A percentile compares a stretch with the other conserved stretches of the same genome.
Conservation (phyloP, 2,113 vertebrate species). For the Bungarus multicinctus region DNA sequence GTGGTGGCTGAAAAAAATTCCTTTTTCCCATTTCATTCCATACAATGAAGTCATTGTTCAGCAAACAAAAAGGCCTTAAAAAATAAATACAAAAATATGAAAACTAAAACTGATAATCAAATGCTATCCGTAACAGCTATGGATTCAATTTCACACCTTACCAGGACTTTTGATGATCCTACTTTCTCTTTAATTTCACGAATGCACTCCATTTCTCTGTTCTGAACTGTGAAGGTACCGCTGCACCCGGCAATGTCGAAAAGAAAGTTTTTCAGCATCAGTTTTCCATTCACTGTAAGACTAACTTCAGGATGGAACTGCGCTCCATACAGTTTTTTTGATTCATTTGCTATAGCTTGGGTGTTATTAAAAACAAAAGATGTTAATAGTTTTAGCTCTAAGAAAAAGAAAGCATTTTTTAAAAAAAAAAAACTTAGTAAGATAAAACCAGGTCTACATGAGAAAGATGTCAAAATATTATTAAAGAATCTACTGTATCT, state of each 20-base stretch:
- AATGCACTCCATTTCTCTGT: constrained; percentile 87
- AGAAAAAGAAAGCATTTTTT: background rate
- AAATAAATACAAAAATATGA: background rate
- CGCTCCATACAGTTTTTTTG: constrained; percentile 94
- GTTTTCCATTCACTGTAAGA: constrained; percentile 90
- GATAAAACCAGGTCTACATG: background rate
- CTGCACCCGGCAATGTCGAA: constrained; percentile 95
- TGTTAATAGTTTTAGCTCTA: background rate
- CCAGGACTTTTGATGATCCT: constrained; percentile 92
- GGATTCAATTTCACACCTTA: constrained; percentile 62
- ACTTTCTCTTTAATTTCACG: constrained; percentile 87
- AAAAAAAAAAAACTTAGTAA: background rate
- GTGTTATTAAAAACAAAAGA: background rate
- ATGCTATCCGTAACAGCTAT: background rate
- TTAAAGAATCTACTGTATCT: background rate
- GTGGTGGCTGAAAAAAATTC: background rate
- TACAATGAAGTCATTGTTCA: background rate
- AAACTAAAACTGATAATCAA: background rate
- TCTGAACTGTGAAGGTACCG: constrained; percentile 91
- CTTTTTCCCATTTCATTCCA: background rate
- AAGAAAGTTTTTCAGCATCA: constrained; percentile 93
- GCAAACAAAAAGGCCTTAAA: background rate
- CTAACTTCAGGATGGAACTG: constrained; percentile 99
- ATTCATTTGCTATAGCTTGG: constrained; percentile 93
- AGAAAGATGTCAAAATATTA: background rate